Conservation (phyloP, 1,140 invertebrate species). For the Drosophila arawakana region DNA sequence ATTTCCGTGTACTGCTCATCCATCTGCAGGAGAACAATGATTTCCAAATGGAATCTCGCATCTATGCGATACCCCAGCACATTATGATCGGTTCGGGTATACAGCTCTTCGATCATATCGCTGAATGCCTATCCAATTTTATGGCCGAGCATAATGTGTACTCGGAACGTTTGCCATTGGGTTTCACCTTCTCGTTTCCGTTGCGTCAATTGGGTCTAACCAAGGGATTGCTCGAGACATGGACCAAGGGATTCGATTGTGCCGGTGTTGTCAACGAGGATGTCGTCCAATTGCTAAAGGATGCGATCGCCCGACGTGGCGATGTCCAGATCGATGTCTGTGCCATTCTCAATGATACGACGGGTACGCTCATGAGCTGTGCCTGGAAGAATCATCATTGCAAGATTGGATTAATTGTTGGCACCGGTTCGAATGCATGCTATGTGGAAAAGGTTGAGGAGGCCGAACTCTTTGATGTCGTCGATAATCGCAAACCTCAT, state of each 20-base stretch:
- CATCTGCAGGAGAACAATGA: constrained; percentile 92
- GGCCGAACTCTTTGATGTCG: constrained; percentile 88
- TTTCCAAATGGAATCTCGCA: constrained; percentile 98
- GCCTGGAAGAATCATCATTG: constrained; percentile 98
- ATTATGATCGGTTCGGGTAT: constrained; percentile 96
- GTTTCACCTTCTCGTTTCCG: constrained; percentile 99
- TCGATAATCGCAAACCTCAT: constrained; percentile 85
- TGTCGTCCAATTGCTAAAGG: constrained; percentile 94
- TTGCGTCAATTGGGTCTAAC: constrained; percentile 96
- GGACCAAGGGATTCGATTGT: constrained; percentile 99
- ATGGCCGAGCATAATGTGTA: constrained; percentile 93
- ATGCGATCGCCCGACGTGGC: constrained; percentile 93
- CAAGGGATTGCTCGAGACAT: constrained; percentile 94
- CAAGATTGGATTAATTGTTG: constrained; percentile 96
- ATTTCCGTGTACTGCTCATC: constrained; percentile 98
- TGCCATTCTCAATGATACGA: constrained; percentile 99
- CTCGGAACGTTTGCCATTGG: constrained; percentile 94
- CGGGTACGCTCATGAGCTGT: constrained; percentile 99
- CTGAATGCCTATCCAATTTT: constrained; percentile 97
- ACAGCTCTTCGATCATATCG: constrained; percentile 99
- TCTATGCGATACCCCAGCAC: constrained; percentile 97
- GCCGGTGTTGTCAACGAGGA: constrained; percentile 96
- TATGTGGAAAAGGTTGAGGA: constrained; percentile 96
- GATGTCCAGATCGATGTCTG: constrained; percentile 97
- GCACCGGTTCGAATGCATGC: constrained; percentile 98